These are phyloP conservation scores for Pao palembangensis DNA, from an alignment of 2,113 vertebrate genomes.

Conservation along the genomic window DNA sequence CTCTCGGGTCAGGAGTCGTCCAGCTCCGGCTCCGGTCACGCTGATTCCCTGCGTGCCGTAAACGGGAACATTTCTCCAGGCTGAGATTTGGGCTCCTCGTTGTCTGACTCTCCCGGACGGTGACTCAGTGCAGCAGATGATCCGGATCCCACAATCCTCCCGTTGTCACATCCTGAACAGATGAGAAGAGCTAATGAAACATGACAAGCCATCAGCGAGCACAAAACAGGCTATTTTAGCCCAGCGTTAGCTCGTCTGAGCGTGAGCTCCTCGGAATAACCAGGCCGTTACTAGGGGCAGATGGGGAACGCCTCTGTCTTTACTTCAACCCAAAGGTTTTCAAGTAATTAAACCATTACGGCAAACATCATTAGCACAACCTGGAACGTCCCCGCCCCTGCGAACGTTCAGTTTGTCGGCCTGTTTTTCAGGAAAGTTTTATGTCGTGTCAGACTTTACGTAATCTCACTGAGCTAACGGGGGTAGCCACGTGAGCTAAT, in stretches of 20 bases:
- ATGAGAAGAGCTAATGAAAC: constrained; percentile 35
- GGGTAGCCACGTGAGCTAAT: too few species aligned
- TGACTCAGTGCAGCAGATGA: constrained; percentile 26
- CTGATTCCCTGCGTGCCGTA: constrained; percentile 9
- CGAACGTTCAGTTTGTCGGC: constrained; percentile 7
- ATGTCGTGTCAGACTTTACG: too few species aligned
- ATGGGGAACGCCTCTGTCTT: constrained; percentile 7
- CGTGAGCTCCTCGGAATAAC: constrained; percentile 19
- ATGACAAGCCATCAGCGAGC: constrained; percentile 41
- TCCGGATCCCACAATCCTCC: constrained; percentile 27
- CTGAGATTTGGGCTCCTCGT: constrained; percentile 24
- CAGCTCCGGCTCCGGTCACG: neutral
- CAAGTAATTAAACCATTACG: constrained; percentile 59
- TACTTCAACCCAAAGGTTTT: constrained; percentile 40
- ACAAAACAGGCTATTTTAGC: constrained; percentile 41
- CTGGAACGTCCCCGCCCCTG: constrained; percentile 16
- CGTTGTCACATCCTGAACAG: constrained; percentile 35
- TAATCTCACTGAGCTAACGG: too few species aligned
- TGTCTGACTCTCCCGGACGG: constrained; percentile 17
- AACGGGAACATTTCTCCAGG: constrained; percentile 33
- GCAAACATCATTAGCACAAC: constrained; percentile 60
- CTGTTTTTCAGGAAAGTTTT: too few species aligned
- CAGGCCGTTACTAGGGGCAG: constrained; percentile 3
- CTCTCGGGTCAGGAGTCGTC: constrained; percentile 1
- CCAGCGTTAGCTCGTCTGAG: neutral